phyloP scores from a whole-genome alignment of 2,888 invertebrate species.

The Andrena bicolor region DNA sequence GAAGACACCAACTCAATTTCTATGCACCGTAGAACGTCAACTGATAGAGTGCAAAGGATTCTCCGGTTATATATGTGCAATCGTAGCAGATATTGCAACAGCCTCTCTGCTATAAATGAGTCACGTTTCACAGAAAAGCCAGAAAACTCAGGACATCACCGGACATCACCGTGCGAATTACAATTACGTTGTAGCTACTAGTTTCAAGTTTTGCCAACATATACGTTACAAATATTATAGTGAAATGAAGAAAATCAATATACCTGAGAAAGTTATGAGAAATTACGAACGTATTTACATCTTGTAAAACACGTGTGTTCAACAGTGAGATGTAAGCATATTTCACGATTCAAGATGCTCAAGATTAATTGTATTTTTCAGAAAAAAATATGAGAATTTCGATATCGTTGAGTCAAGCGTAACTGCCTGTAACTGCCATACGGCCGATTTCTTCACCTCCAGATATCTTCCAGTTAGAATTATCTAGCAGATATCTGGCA shows the following conservation, averaged over 20 bases:
- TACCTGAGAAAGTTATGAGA: no score
- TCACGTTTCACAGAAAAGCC: not conserved
- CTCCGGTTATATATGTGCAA: not conserved
- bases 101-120: not conserved
- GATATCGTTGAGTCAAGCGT: no score
- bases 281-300: no score
- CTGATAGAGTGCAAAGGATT: not conserved
- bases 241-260: not conserved
- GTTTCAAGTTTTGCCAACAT: constrained; percentile 11
- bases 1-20: not conserved
- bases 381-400: no score
- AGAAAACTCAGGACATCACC: not conserved
- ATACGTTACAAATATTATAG: not conserved
- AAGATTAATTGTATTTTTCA: no score
- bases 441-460: no score
- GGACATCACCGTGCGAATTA: not conserved
- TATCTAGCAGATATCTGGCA: no score
- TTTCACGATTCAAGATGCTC: no score
- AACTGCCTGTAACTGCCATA: no score
- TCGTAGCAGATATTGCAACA: not conserved
- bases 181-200: not conserved
- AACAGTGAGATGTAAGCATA: no score
- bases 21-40: not conserved
- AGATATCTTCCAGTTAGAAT: no score
- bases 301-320: no score